A percentile compares a stretch with the other conserved stretches of the same genome.
Conservation (phyloP, 2,113 vertebrate genomes). For the Lasiurus borealis region DNA sequence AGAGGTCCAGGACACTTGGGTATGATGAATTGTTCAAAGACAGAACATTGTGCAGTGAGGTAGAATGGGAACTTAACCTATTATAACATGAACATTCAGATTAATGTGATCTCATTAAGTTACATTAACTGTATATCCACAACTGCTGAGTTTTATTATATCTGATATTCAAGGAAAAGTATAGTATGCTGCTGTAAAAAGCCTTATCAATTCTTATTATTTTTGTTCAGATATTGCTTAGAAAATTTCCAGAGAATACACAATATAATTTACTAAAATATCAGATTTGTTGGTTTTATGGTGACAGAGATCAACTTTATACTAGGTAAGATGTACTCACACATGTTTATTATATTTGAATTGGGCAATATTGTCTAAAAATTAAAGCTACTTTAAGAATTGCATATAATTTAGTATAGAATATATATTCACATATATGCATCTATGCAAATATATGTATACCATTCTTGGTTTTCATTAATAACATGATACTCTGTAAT, state of each 20-base stretch:
- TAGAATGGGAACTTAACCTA: slow-evolving; percentile 39
- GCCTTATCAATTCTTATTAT: not conserved
- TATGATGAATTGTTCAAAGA: slow-evolving; percentile 54
- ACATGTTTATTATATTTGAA: not conserved
- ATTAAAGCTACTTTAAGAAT: not conserved
- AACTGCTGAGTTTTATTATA: slow-evolving; percentile 7
- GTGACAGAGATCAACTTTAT: not conserved
- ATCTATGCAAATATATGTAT: not conserved
- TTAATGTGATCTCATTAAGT: slow-evolving; percentile 69
- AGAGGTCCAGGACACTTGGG: not conserved
- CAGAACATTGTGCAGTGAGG: not conserved
- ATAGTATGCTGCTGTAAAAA: not conserved
- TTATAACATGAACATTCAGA: slow-evolving; percentile 6
- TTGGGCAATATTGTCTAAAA: not conserved
- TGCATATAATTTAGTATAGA: not conserved
- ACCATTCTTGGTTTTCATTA: not conserved
- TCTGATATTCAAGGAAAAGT: slow-evolving; percentile 20
- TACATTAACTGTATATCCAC: slow-evolving; percentile 8
- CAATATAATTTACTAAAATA: not conserved
- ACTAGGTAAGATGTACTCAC: not conserved
- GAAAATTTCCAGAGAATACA: not conserved
- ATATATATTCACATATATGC: not conserved
- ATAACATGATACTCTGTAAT: not conserved
- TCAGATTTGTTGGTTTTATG: not conserved
- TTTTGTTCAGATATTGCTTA: slow-evolving; percentile 8